Percentiles rank a stretch among this genome's conserved stretches.
These are phyloP conservation scores for Bagarius yarrelli DNA, from an alignment of 2,113 vertebrate species.

Conservation along the genomic window DNA sequence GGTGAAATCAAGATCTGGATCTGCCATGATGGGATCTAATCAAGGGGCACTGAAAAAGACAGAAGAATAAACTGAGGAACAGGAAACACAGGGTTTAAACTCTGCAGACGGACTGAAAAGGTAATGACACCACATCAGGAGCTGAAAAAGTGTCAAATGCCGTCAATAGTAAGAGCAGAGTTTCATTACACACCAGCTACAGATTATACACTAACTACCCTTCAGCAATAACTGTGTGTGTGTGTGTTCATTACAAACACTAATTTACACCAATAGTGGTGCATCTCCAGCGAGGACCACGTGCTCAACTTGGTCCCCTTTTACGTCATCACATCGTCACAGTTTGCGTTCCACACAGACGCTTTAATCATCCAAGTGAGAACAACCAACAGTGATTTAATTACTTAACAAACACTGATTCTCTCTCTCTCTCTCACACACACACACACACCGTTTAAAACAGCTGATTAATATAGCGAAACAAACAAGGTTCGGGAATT, in stretches of 20 bases:
- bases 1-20: constrained; percentile 86
- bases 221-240: too few species aligned
- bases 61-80: background rate
- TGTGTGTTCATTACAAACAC: too few species aligned
- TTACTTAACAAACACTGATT: background rate
- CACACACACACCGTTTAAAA: background rate
- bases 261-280: background rate
- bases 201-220: background rate
- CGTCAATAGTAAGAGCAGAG: background rate
- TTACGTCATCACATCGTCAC: constrained; percentile 20
- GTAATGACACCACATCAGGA: background rate
- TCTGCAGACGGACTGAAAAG: too few species aligned
- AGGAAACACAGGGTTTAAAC: background rate
- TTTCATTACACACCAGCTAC: background rate
- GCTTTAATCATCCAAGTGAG: background rate
- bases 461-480: background rate
- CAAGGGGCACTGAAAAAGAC: constrained; percentile 58
- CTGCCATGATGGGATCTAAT: constrained; percentile 82
- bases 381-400: background rate
- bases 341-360: too few species aligned
- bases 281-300: background rate
- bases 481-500: constrained; percentile 2
- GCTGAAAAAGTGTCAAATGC: background rate
- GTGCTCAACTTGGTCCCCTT: background rate
- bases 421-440: too few species aligned